Percentiles rank a stretch among this genome's conserved stretches.
Evolutionary conservation across 2,888 invertebrate species (phyloP).

Genomic region (Idaea aversata): DNA sequence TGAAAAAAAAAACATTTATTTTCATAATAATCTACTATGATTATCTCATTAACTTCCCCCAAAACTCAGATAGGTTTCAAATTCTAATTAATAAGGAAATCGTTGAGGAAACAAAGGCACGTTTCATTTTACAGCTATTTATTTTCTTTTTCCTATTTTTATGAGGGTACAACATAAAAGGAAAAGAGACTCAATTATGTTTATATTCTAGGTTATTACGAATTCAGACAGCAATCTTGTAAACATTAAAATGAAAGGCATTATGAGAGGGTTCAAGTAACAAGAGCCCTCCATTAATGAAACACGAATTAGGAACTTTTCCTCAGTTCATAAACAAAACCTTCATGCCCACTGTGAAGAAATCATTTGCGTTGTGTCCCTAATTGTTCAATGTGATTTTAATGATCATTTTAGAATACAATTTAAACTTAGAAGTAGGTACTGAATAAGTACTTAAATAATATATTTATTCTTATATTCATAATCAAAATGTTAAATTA

Average conservation of each 20-base stretch:
- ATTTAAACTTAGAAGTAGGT: not conserved
- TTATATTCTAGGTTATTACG: constrained; percentile 4
- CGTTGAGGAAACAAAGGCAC: constrained; percentile 6
- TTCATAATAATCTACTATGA: constrained; percentile 28
- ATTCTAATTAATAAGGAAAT: constrained; percentile 15
- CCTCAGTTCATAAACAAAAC: constrained; percentile 25
- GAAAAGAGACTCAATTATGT: constrained; percentile 1
- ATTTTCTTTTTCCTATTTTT: not conserved
- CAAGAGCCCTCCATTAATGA: constrained; percentile 40
- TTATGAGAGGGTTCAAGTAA: constrained; percentile 40
- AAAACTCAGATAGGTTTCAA: not conserved
- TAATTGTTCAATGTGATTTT: constrained; percentile 13
- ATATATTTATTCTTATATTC: too few species aligned
- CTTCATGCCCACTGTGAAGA: constrained; percentile 22
- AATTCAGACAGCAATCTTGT: constrained; percentile 31
- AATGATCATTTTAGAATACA: not conserved
- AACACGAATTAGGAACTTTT: constrained; percentile 40
- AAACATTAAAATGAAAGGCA: constrained; percentile 30
- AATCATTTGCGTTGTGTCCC: constrained; percentile 16
- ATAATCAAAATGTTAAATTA: not conserved
- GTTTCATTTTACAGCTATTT: not conserved
- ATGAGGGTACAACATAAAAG: not conserved
- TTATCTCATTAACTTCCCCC: constrained; percentile 4
- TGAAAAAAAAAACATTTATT: constrained; percentile 31
- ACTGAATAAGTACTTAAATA: too few species aligned